These are phyloP conservation scores for Dasyornis broadbenti DNA, from an alignment of 2,113 vertebrate species.

Conservation along the genomic window DNA sequence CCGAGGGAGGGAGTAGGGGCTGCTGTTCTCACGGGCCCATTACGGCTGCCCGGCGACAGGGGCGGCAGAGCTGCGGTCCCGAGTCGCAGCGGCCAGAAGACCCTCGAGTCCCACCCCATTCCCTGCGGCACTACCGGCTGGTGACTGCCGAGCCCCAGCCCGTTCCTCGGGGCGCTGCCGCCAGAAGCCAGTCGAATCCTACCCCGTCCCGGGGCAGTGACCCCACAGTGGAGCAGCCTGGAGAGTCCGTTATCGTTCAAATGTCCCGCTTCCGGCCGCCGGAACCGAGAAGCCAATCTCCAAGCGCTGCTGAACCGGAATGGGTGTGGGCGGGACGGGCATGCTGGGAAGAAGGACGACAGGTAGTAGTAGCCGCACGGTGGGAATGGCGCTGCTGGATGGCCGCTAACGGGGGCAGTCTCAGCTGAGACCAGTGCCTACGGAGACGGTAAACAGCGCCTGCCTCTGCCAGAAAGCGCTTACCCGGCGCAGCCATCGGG, in stretches of 20 bases:
- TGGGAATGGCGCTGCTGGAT: fast-evolving
- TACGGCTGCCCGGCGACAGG: not conserved
- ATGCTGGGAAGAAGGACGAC: not conserved
- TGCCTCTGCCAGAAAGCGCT: not conserved
- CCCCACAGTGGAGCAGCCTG: fast-evolving
- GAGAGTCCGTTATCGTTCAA: not conserved
- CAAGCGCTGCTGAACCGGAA: not conserved
- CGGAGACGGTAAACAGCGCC: not conserved
- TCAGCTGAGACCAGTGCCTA: not conserved
- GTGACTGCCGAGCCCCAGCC: not conserved
- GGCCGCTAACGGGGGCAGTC: fast-evolving
- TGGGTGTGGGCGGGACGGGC: not conserved
- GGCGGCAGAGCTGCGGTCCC: no score
- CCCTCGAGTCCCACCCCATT: not conserved
- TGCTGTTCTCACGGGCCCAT: not conserved
- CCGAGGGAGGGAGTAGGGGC: not conserved
- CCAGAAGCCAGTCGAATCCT: not conserved
- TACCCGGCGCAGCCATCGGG: not conserved
- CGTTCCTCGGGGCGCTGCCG: not conserved
- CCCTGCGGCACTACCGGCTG: no score
- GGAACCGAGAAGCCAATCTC: not conserved
- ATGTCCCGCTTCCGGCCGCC: not conserved
- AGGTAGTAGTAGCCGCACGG: fast-evolving
- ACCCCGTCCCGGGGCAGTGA: not conserved
- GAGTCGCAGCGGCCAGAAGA: no score